These are phyloP conservation scores for Teleopsis dalmanni DNA, from an alignment of 1,140 invertebrate genomes.

Conservation along the genomic window DNA sequence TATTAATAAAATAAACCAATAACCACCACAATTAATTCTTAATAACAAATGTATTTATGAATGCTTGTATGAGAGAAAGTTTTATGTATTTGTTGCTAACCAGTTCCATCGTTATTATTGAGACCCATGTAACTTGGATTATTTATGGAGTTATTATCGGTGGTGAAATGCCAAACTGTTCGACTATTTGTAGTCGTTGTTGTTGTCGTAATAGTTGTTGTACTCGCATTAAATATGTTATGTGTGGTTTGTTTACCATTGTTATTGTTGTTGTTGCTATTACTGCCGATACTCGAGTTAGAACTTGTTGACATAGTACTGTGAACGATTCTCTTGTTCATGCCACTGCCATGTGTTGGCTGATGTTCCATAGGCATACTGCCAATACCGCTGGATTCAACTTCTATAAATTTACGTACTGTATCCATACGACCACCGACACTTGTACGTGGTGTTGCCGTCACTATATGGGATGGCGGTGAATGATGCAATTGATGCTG, in stretches of 20 bases:
- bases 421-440: slow-evolving; percentile 26
- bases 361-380: background rate
- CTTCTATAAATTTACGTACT: slow-evolving; percentile 35
- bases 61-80: background rate
- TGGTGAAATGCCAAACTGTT: slow-evolving; percentile 40
- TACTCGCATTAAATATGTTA: slow-evolving; percentile 5
- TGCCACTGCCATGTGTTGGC: background rate
- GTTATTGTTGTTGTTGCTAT: slow-evolving; percentile 11
- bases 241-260: slow-evolving; percentile 11
- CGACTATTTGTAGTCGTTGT: slow-evolving; percentile 24
- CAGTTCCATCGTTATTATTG: slow-evolving; percentile 40
- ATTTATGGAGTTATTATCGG: slow-evolving; percentile 41
- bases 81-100: slow-evolving; percentile 10
- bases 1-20: too few species aligned
- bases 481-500: slow-evolving; percentile 13
- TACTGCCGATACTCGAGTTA: slow-evolving; percentile 9
- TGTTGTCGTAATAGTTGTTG: slow-evolving; percentile 6
- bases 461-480: slow-evolving; percentile 6
- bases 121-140: slow-evolving; percentile 44
- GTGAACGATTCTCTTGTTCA: slow-evolving; percentile 6
- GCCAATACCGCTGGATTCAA: slow-evolving; percentile 23
- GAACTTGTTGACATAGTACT: slow-evolving; percentile 9
- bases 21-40: too few species aligned
- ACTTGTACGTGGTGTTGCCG: slow-evolving; percentile 19
- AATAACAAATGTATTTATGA: background rate